Percentiles rank a stretch among this genome's conserved stretches.
These are phyloP conservation scores for Plodia interpunctella DNA, from an alignment of 1,140 invertebrate genomes.

Conservation along the genomic window DNA sequence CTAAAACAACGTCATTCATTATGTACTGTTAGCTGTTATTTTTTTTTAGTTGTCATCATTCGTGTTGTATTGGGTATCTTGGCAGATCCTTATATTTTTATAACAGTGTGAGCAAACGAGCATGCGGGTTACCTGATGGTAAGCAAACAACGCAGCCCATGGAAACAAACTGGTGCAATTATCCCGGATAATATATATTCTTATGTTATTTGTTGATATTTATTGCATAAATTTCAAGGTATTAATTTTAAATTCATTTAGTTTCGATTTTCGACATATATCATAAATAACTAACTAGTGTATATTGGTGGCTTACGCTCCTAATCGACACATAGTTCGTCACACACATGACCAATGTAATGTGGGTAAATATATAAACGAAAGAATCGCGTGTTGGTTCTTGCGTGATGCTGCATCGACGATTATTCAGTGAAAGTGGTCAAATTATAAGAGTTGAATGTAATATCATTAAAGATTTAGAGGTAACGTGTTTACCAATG, in stretches of 20 bases:
- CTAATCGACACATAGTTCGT: not conserved
- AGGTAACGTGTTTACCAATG: not conserved
- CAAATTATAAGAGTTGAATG: not conserved
- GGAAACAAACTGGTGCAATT: no score
- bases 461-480: not conserved
- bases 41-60: not conserved
- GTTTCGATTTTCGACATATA: not conserved
- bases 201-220: no score
- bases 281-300: not conserved
- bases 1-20: not conserved
- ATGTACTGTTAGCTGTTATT: not conserved
- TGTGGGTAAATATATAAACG: not conserved
- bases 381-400: not conserved
- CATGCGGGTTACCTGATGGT: no score
- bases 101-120: no score
- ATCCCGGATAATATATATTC: no score
- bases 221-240: no score
- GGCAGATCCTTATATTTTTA: no score
- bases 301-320: not conserved
- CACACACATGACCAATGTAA: not conserved
- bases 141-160: no score
- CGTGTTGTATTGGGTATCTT: no score
- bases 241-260: no score
- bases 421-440: constrained; percentile 3
- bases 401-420: not conserved